phyloP scores from a whole-genome alignment of 2,888 invertebrate species.

The Leucophora obtusa region DNA sequence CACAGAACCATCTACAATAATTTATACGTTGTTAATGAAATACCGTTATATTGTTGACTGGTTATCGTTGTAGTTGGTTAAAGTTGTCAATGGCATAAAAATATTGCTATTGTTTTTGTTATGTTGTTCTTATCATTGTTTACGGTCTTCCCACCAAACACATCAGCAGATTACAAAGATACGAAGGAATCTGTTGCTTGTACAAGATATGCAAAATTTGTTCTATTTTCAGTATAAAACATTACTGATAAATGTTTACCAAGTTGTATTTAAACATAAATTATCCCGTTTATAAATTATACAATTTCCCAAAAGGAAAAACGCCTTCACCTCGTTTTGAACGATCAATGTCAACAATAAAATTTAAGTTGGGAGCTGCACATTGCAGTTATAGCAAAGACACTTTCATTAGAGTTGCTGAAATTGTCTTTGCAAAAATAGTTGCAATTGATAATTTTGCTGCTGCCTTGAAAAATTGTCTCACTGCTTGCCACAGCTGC shows the following conservation, averaged over 20 bases:
- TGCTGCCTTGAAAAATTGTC: constrained; percentile 23
- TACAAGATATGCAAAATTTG: not conserved
- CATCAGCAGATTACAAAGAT: not conserved
- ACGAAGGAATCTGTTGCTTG: constrained; percentile 24
- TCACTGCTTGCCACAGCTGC: constrained; percentile 26
- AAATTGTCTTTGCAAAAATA: constrained; percentile 20
- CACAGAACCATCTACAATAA: not conserved
- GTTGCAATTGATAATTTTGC: constrained; percentile 44
- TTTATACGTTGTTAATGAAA: constrained; percentile 10
- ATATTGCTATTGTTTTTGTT: constrained; percentile 46
- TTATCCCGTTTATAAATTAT: not conserved
- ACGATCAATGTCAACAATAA: constrained; percentile 16
- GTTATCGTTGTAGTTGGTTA: constrained; percentile 11
- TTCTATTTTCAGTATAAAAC: not conserved
- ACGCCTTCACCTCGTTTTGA: constrained; percentile 8
- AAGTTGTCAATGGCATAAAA: constrained; percentile 55
- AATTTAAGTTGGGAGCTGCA: no score
- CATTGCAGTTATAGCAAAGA: no score
- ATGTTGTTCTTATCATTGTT: constrained; percentile 46
- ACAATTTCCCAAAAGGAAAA: not conserved
- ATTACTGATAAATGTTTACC: constrained; percentile 18
- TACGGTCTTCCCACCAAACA: constrained; percentile 20
- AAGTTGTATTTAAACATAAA: no score
- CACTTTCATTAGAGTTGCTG: not conserved
- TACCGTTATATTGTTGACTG: constrained; percentile 43